Base-by-base conservation (phyloP, 2,797 vertebrate genomes). In the Apogon hyalosoma region DNA sequence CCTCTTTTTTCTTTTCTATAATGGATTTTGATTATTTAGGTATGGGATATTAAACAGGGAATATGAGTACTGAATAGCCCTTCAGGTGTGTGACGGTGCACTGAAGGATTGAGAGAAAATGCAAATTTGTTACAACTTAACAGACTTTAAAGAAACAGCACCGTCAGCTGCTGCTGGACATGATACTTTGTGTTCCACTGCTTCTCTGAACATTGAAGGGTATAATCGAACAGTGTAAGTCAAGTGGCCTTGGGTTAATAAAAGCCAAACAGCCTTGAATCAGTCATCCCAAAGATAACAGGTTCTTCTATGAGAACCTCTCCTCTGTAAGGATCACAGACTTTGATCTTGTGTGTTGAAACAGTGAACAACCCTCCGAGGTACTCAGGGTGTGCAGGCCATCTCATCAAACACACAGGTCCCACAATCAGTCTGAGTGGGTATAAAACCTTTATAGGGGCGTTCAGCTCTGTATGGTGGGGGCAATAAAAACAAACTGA, bases 231-330 rank as follows among this genome's bases (percentile, higher is more conserved):
- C 21, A 18, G 67, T 54, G 73, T 28, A 60, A 77, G 45, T 54
- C 40, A 43, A 72, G 75, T 45, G 54, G 39, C 36, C 60, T 40
- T 21, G 3, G 71, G 63, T 69, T 65, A 78, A 76, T 82, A 75
- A 75, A 83, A 72, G 58, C 40, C 52, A 47, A 78, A 63, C 24
- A 16, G 52, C n/a, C 38, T 54, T 42, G 47, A 55, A 73, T 50
- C 16, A 19, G 40, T 69, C 51, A 73, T 69, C 39, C 48, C 69
- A 59, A 76, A 75, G 73, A 78, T 64, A 82, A 85, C 21, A 72
- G 39, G 39, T 39, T 80, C 11, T 57, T 64, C 10, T 38, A 53
- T 21, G 7, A 61, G 4, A 33, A 24, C 18, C 61, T 50, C 66
- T 33, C 56, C 46, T 50, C 66, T 41, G 41, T 2, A 1, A 63